Conservation (phyloP, 2,888 invertebrate species). For the Drosophila eohydei region DNA sequence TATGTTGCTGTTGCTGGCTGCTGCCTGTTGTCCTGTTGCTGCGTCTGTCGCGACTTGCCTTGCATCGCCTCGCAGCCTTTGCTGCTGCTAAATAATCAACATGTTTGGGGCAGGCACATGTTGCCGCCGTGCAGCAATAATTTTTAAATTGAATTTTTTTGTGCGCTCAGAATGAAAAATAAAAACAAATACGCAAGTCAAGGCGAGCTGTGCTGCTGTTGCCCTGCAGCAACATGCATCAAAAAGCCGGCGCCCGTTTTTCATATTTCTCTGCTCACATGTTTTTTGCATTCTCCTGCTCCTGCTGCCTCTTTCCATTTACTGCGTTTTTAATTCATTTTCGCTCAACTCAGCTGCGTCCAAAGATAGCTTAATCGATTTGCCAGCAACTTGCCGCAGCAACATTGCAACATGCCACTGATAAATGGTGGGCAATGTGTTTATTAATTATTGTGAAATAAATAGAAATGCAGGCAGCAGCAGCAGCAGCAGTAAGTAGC, state of each 20-base stretch:
- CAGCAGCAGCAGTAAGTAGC: neutral
- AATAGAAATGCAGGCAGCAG: conserved; percentile 62
- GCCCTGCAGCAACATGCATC: conserved; percentile 76
- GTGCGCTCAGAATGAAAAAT: conserved; percentile 37
- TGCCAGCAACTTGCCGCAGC: conserved; percentile 45
- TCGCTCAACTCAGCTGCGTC: conserved; percentile 49
- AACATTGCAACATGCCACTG: conserved; percentile 60
- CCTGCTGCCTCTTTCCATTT: neutral
- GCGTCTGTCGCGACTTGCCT: conserved; percentile 29
- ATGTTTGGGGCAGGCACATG: conserved; percentile 68
- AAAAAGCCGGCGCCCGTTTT: conserved; percentile 76
- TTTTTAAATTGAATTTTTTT: conserved; percentile 82
- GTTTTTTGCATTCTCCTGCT: conserved; percentile 27
- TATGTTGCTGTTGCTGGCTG: conserved; percentile 51
- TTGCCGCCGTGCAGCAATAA: conserved; percentile 75
- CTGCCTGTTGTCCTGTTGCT: conserved; percentile 47
- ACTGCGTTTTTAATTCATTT: conserved; percentile 68
- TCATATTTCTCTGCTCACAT: conserved; percentile 70
- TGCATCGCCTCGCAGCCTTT: conserved; percentile 41
- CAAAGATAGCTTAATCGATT: conserved; percentile 82
- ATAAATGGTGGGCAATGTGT: conserved; percentile 81
- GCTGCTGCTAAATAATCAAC: conserved; percentile 75
- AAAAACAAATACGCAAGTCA: conserved; percentile 69
- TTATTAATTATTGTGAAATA: conserved; percentile 75
- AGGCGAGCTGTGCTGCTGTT: conserved; percentile 39